Percentiles rank a stretch among this genome's conserved stretches.
Conservation (phyloP, 2,113 vertebrate species). For the Rhinopithecus roxellana region DNA sequence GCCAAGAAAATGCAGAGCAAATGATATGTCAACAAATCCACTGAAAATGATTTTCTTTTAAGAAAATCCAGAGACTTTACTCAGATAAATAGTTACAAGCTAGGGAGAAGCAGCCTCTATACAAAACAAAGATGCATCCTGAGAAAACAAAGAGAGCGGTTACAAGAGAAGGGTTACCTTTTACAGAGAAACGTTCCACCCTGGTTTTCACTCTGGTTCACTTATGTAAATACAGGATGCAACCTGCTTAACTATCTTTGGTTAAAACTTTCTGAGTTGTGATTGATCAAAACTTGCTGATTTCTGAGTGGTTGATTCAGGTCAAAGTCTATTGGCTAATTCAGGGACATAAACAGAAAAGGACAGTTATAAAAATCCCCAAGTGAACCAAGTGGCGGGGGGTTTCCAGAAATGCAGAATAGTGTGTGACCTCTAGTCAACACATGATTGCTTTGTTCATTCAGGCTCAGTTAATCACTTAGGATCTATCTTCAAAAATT, state of each 20-base stretch:
- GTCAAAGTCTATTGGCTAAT: neutral
- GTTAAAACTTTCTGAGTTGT: neutral
- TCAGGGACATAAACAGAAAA: neutral
- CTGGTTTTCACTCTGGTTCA: neutral
- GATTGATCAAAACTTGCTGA: neutral
- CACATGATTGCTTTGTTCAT: neutral
- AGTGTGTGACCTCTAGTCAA: neutral
- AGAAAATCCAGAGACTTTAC: neutral
- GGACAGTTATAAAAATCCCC: neutral
- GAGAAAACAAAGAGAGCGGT: neutral
- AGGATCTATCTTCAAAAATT: neutral
- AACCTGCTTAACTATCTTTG: neutral
- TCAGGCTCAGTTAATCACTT: neutral
- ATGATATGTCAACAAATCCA: neutral
- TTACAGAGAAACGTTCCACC: neutral
- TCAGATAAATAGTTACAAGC: neutral
- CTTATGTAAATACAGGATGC: neutral
- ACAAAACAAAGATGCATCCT: neutral
- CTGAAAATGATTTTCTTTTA: neutral
- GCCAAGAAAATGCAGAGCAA: neutral
- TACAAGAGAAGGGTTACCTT: neutral
- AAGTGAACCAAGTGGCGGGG: neutral
- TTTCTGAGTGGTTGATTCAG: neutral
- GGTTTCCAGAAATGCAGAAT: neutral
- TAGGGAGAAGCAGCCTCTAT: neutral